A percentile compares a stretch with the other conserved stretches of the same genome.
These are phyloP conservation scores for Torymus auratus DNA, from an alignment of 2,888 invertebrate species.

Conservation along the genomic window DNA sequence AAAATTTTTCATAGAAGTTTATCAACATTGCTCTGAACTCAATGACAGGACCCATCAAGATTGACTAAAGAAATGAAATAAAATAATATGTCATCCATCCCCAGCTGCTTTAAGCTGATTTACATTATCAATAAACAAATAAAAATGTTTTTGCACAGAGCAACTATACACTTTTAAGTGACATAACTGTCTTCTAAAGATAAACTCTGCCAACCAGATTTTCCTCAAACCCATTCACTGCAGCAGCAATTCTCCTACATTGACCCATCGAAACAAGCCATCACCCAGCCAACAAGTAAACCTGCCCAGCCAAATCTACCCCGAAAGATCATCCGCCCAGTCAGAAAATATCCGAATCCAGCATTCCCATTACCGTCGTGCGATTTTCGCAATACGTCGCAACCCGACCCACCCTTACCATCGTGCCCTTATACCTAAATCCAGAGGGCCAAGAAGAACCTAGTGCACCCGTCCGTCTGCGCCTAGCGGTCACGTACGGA, in stretches of 20 bases:
- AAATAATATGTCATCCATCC: too few relatives aligned
- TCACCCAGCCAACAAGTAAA: background rate
- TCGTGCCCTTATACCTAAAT: background rate
- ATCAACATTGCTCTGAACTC: too few relatives aligned
- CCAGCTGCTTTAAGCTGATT: too few relatives aligned
- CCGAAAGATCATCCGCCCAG: background rate
- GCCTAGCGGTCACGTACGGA: too few relatives aligned
- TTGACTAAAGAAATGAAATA: too few relatives aligned
- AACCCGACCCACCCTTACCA: background rate
- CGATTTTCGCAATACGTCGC: conserved; percentile 24
- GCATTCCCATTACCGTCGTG: background rate
- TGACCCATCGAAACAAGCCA: conserved; percentile 1
- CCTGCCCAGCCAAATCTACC: background rate
- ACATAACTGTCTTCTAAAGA: conserved; percentile 51
- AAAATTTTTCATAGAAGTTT: too few relatives aligned
- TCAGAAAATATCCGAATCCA: conserved; percentile 6
- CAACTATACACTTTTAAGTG: conserved; percentile 22
- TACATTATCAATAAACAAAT: conserved; percentile 1
- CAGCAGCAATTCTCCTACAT: background rate
- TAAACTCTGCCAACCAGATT: conserved; percentile 18
- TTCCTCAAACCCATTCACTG: background rate
- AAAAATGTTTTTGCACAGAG: conserved; percentile 8
- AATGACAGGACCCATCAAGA: too few relatives aligned
- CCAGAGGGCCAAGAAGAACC: background rate
- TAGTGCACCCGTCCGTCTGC: background rate